A percentile compares a stretch with the other conserved stretches of the same genome.
Conservation (phyloP, 2,888 invertebrate genomes). For the Euplexia lucipara region DNA sequence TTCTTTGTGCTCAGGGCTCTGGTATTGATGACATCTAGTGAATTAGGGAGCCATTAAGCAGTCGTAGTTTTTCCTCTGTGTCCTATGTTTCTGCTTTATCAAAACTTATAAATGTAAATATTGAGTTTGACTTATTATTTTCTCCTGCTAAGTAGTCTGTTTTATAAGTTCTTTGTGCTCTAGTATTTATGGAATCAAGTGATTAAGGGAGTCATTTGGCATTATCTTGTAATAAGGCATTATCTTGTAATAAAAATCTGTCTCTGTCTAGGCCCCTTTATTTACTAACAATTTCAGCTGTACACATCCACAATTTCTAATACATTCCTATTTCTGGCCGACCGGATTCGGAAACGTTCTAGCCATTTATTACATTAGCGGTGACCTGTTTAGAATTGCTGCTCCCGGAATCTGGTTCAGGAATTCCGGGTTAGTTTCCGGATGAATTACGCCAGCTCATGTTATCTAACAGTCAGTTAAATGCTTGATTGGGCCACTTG, state of each 20-base stretch:
- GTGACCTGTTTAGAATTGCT: constrained; percentile 41
- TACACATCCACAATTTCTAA: background rate
- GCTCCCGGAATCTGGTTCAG: constrained; percentile 27
- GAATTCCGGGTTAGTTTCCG: constrained; percentile 50
- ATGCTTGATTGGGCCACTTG: constrained; percentile 6
- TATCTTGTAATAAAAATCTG: too few species aligned
- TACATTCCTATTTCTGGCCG: background rate
- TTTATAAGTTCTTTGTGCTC: too few species aligned
- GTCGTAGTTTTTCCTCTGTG: background rate
- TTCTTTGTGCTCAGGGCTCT: background rate
- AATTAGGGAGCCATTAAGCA: background rate
- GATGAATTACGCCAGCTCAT: constrained; percentile 18
- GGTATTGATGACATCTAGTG: background rate
- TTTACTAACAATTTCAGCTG: background rate
- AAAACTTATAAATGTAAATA: too few species aligned
- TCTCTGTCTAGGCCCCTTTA: too few species aligned
- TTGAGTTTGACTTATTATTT: too few species aligned
- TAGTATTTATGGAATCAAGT: too few species aligned
- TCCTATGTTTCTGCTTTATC: too few species aligned
- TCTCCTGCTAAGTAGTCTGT: too few species aligned
- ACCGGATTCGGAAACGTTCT: constrained; percentile 2
- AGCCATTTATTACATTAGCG: constrained; percentile 10
- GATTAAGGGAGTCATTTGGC: too few species aligned
- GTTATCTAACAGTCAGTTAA: constrained; percentile 32
- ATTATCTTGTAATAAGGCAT: too few species aligned